phyloP scores from a whole-genome alignment of 35 echinoderm and acorn worm genomes.

The Holothuria glaberrima region DNA sequence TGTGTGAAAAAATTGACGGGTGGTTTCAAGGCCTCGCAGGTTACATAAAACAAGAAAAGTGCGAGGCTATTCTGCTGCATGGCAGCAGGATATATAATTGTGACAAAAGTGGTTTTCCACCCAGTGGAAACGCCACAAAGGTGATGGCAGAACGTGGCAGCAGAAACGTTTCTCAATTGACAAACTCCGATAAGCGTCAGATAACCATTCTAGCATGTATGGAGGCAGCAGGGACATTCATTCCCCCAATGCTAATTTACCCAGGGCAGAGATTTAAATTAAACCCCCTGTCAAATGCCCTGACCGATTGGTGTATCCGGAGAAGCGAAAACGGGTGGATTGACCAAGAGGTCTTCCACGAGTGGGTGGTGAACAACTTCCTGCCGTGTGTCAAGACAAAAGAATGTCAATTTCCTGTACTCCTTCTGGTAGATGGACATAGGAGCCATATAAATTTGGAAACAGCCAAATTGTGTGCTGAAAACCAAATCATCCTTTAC shows the following conservation, averaged over 20 bases:
- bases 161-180: background rate
- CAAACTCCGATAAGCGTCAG: slow-evolving; percentile 14
- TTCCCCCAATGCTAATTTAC: slow-evolving; percentile 15
- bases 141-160: background rate
- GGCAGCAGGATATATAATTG: background rate
- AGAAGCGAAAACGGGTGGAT: slow-evolving; percentile 60
- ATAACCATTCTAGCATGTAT: slow-evolving; percentile 19
- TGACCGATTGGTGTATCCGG: slow-evolving; percentile 27
- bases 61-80: background rate
- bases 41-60: too few species aligned
- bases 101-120: slow-evolving; percentile 55
- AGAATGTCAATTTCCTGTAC: slow-evolving; percentile 21
- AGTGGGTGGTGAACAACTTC: slow-evolving; percentile 53
- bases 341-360: slow-evolving; percentile 45
- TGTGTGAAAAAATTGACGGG: too few species aligned
- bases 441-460: slow-evolving; percentile 53
- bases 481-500: slow-evolving; percentile 55
- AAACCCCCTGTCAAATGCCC: slow-evolving; percentile 28
- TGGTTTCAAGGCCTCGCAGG: too few species aligned
- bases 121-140: slow-evolving; percentile 7
- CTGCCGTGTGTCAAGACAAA: background rate
- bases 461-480: slow-evolving; percentile 60
- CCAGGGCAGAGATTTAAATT: slow-evolving; percentile 6
- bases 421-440: slow-evolving; percentile 61
- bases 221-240: background rate